A percentile compares a stretch with the other conserved stretches of the same genome.
Evolutionary conservation across 2,113 vertebrate genomes (phyloP).

Genomic region (Lanius ludovicianus): DNA sequence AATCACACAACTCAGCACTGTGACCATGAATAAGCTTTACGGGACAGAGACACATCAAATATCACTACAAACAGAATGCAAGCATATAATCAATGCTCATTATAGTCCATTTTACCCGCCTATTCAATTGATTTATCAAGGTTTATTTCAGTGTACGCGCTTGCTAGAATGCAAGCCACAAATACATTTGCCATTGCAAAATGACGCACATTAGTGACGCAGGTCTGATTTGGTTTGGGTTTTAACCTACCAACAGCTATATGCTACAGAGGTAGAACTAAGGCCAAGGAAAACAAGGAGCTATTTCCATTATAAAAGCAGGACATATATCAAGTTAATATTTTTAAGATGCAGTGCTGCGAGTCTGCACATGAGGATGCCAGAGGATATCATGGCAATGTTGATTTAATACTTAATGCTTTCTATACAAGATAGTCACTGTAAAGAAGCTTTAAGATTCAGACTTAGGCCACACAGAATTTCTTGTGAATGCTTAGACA

Average conservation of each 20-base stretch:
- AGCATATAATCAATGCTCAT: conserved; percentile 22
- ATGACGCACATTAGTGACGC: rapidly evolving
- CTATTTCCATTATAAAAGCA: background rate
- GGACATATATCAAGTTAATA: background rate
- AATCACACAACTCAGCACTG: background rate
- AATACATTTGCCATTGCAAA: background rate
- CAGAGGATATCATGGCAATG: background rate
- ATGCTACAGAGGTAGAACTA: background rate
- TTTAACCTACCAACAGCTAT: background rate
- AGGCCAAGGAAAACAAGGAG: background rate
- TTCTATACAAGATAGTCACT: background rate
- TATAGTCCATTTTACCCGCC: background rate
- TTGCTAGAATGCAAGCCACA: background rate
- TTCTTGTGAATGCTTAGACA: background rate
- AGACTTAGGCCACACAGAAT: background rate
- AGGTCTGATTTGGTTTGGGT: background rate
- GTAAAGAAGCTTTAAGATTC: background rate
- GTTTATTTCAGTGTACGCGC: background rate
- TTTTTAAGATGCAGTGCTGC: background rate
- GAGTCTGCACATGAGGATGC: background rate
- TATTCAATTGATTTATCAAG: conserved; percentile 15
- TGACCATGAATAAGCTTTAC: background rate
- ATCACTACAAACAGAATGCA: background rate
- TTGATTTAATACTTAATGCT: background rate
- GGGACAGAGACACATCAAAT: background rate